Base-by-base conservation (phyloP, 2,113 vertebrate species). In the Macaca mulatta region DNA sequence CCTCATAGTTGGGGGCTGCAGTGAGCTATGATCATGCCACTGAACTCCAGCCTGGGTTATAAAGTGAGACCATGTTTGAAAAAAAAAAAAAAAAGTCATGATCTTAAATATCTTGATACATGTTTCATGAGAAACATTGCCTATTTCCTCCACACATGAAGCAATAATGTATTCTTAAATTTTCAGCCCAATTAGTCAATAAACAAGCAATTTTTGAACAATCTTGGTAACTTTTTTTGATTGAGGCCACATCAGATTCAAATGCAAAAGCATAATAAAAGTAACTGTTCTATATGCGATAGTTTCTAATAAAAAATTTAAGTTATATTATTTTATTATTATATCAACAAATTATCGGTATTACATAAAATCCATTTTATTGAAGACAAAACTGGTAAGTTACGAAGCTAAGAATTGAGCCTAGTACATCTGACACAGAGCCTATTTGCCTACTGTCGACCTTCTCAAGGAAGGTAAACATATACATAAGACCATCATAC, bases 61-160 rank as follows among this genome's bases (percentile, higher is more conserved):
- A 30, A 64, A 64, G 61, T 30, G 27, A 30, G 61, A 64, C 5
- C 5, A 2, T 64, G 27, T 5, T 30, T 64, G 61, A 1, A 38
- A 38, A 38, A 38, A 38, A 38, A 59, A 45, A 45, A 67, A 79
- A 79, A 64, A 77, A 55, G 43, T 20, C 30, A 69, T 16, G 8
- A 38, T 78, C 61, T 43, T 86, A 35, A 86, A 74, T 83, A 10
- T 91, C 5, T 83, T 78, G 1, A 35, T 17, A 2, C 38, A 59
- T 70, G 6, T 78, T 82, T 96, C 38, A 74, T 43, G 16, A 90
- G 85, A 80, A 96, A 81, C 50, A 52, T 89, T 90, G 55, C 89
- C 48, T 83, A 50, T 87, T 61, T 69, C 70, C 86, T 77, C 3
- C 4, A 75, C 32, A 64, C 5, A 18, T 85, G 50, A 83, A 88